Evolutionary conservation across 37 sponge, comb jelly and placozoan species (phyloP), one percentile per base, ranked within the genome.

Genomic region (Amphimedon queenslandica): DNA sequence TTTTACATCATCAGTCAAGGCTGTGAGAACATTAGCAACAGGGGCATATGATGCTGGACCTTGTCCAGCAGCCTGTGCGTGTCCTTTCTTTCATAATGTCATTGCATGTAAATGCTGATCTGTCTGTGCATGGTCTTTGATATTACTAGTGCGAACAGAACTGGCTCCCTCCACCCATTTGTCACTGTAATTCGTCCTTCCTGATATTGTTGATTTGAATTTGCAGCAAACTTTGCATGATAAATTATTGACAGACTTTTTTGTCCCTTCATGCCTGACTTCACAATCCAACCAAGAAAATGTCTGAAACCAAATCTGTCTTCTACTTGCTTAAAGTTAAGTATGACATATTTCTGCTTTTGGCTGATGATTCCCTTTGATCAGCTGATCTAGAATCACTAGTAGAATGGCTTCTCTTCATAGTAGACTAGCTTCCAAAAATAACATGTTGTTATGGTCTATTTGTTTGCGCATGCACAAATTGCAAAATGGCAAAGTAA

Each of bases 81-180:
- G 61, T 58, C 77, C 79, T 77, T 69, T 75, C 38, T 72, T 71
- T 36, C 60, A 58, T 37, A 87, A 42, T 5, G 18, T 57, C 72
- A 82, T 87, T 18, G 82, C 88, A 77, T 71, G 67, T 29, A 8
- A 63, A 57, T 85, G 86, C 60, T 85, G 86, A 29, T 82, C 74
- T 16, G 67, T 39, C 18, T 40, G 34, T 31, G 82, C 83, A 76
- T 87, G 83, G 35, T 87, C 83, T 21, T 74, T 61, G 18, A 87
- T 76, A 55, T 81, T 87, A 71, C 81, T 80, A 41, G 72, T 87
- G 66, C 87, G 87, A 25, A 87, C 72, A 1, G 77, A 81, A 18
- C 81, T 72, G 16, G 82, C 87, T 29, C 87, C 87, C 20, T 75
- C 57, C 36, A 87, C 28, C 87, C 77, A 80, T 20, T 61, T 55